Conservation (phyloP, 2,797 vertebrate genomes). For the Eulemur rubriventer region DNA sequence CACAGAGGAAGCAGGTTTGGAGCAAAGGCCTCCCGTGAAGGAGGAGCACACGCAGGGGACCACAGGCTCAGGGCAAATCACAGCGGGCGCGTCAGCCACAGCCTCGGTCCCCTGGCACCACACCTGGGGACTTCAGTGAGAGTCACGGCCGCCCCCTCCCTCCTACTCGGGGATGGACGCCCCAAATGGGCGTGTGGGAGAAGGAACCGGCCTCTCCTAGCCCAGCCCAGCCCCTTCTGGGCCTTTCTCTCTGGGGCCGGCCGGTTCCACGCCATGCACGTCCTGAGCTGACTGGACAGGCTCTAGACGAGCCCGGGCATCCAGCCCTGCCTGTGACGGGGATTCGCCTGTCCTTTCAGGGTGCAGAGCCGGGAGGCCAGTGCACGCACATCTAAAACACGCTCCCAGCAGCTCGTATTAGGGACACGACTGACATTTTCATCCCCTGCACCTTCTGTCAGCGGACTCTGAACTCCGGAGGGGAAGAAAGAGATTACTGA, state of each 20-base stretch:
- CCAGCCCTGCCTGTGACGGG: background rate
- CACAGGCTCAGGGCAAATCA: background rate
- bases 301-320: rapidly evolving
- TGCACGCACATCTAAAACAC: rapidly evolving
- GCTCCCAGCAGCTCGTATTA: rapidly evolving
- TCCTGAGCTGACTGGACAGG: background rate
- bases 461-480: background rate
- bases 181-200: too few relatives aligned
- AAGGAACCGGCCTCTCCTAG: background rate
- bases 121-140: background rate
- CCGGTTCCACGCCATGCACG: rapidly evolving
- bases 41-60: background rate
- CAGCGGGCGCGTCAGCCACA: rapidly evolving
- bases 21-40: too few relatives aligned
- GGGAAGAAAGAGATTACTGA: background rate
- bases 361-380: rapidly evolving
- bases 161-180: background rate
- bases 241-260: background rate
- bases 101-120: background rate
- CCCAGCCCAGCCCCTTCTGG: background rate
- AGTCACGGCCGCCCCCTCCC: rapidly evolving
- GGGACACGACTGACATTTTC: rapidly evolving
- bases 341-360: rapidly evolving
- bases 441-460: rapidly evolving
- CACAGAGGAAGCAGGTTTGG: too few relatives aligned